Evolutionary conservation across 2,797 vertebrate species (phyloP).

Genomic region (Megaceryle alcyon): DNA sequence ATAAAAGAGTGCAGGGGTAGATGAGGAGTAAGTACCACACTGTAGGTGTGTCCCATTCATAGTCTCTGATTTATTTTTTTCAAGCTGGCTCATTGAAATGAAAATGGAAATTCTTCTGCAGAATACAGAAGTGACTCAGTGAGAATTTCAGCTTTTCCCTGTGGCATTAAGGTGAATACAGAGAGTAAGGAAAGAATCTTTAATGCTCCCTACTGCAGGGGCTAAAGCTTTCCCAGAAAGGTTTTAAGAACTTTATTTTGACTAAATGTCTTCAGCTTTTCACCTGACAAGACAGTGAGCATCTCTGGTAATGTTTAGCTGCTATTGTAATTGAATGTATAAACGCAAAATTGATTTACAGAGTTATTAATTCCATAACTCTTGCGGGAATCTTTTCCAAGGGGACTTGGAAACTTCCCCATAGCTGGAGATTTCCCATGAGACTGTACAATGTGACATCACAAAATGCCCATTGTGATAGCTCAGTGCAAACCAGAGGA

Average conservation of each 20-base stretch:
- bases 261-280: neutral
- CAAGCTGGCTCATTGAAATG: conserved; percentile 19
- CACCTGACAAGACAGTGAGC: neutral
- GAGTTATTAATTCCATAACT: neutral
- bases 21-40: neutral
- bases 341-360: neutral
- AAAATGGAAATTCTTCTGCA: conserved; percentile 39
- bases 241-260: neutral
- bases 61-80: neutral
- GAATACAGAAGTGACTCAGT: neutral
- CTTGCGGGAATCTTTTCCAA: neutral
- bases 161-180: neutral
- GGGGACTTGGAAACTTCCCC: neutral
- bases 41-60: neutral
- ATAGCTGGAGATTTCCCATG: neutral
- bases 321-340: neutral
- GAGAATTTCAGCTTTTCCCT: neutral
- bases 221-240: neutral
- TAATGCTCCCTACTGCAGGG: neutral
- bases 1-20: neutral
- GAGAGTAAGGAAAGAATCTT: neutral
- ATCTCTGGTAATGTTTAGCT: neutral
- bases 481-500: neutral
- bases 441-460: accelerated
- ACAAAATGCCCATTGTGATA: neutral